Conservation (phyloP, 2,888 invertebrate genomes). For the Sympetrum striolatum region DNA sequence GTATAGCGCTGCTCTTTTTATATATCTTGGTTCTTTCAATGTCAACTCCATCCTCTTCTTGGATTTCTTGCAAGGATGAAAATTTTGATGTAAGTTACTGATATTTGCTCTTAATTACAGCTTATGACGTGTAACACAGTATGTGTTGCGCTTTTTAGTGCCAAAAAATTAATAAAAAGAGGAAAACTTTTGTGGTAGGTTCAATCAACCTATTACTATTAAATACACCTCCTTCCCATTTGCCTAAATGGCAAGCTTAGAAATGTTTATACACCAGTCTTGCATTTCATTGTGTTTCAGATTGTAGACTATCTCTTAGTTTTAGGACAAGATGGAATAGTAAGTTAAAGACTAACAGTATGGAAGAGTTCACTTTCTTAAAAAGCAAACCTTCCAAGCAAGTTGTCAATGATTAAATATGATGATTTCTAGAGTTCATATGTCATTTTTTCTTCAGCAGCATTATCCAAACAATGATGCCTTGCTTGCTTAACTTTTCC, state of each 20-base stretch:
- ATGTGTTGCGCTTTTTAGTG: constrained; percentile 16
- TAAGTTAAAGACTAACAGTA: not conserved
- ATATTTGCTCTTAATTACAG: constrained; percentile 20
- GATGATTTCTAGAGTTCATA: not conserved
- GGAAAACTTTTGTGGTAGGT: not conserved
- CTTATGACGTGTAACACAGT: not conserved
- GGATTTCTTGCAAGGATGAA: not conserved
- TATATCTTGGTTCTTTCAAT: constrained; percentile 27
- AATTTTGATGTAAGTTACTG: not conserved
- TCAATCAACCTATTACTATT: constrained; percentile 1
- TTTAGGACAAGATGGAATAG: not conserved
- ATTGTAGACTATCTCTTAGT: not conserved
- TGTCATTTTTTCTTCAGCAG: not conserved
- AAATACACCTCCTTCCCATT: not conserved
- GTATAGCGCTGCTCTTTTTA: constrained; percentile 28
- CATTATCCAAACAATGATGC: not conserved
- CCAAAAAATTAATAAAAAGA: constrained; percentile 12
- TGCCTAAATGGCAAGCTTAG: constrained; percentile 2
- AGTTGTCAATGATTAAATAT: not conserved
- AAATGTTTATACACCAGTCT: constrained; percentile 28
- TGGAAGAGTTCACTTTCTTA: constrained; percentile 8
- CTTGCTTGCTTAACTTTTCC: not conserved
- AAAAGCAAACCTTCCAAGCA: not conserved
- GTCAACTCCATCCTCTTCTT: not conserved
- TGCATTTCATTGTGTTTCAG: not conserved